These are phyloP conservation scores for Platypus cylindrus DNA, from an alignment of 2,888 invertebrate genomes.

Conservation along the genomic window DNA sequence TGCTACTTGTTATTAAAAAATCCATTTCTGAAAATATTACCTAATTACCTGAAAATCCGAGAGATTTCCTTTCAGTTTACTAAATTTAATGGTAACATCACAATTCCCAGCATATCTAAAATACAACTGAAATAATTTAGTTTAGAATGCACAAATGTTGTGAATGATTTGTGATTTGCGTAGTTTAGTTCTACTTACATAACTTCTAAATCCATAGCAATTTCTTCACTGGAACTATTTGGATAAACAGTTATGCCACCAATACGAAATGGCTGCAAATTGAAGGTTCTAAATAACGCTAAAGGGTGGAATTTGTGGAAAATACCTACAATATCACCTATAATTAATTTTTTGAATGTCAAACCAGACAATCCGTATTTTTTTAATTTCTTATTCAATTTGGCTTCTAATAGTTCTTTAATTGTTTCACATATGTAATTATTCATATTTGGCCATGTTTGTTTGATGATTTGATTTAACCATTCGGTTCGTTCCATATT, in stretches of 20 bases:
- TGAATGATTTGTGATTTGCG: too few relatives aligned
- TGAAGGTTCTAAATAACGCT: neutral
- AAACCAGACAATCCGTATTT: slow-evolving; percentile 82
- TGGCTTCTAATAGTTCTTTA: slow-evolving; percentile 74
- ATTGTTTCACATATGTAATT: slow-evolving; percentile 73
- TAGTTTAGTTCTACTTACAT: slow-evolving; percentile 48
- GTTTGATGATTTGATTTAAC: slow-evolving; percentile 78
- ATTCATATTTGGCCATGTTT: slow-evolving; percentile 94
- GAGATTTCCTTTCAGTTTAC: slow-evolving; percentile 69
- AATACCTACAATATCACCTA: slow-evolving; percentile 78
- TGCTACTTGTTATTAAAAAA: slow-evolving; percentile 1
- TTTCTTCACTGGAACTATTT: slow-evolving; percentile 82
- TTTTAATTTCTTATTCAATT: slow-evolving; percentile 65
- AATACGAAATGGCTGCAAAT: slow-evolving; percentile 70
- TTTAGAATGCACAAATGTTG: neutral
- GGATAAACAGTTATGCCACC: slow-evolving; percentile 95
- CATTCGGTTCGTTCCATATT: slow-evolving; percentile 93
- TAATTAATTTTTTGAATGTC: slow-evolving; percentile 83
- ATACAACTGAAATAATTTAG: slow-evolving; percentile 4
- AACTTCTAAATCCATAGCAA: slow-evolving; percentile 91
- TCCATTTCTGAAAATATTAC: neutral
- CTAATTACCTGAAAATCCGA: slow-evolving; percentile 59
- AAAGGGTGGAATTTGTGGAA: neutral
- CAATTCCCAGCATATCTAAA: slow-evolving; percentile 91
- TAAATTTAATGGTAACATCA: slow-evolving; percentile 80